These are phyloP conservation scores for Phalacrocorax carbo DNA, from an alignment of 2,113 vertebrate species.

Conservation along the genomic window DNA sequence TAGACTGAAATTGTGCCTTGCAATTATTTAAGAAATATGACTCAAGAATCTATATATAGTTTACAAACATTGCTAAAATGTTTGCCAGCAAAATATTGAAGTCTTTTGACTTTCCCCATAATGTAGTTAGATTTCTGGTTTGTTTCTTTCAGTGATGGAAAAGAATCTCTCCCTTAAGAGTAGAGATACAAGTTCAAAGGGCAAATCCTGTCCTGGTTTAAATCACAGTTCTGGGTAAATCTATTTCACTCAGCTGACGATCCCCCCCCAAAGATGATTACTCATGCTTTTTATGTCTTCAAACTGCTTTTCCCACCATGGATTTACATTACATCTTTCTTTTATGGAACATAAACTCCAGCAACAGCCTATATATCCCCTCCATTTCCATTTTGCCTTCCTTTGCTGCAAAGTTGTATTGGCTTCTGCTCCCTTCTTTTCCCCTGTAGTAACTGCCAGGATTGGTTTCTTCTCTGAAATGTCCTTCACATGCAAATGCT, in stretches of 20 bases:
- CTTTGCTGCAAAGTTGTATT: background rate
- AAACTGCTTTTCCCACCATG: background rate
- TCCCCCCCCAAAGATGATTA: background rate
- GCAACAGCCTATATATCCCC: background rate
- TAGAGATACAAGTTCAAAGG: background rate
- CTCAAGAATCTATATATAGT: constrained; percentile 21
- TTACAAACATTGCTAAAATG: constrained; percentile 17
- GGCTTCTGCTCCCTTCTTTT: background rate
- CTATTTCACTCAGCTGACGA: background rate
- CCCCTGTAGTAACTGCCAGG: background rate
- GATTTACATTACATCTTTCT: background rate
- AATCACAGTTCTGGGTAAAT: background rate
- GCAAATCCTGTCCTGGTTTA: background rate
- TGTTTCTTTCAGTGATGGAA: background rate
- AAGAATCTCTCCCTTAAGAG: background rate
- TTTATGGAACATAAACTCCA: background rate
- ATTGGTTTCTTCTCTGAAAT: background rate
- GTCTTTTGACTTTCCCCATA: background rate
- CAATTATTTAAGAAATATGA: constrained; percentile 52
- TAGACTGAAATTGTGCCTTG: background rate
- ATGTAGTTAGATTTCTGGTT: background rate
- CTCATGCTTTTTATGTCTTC: background rate
- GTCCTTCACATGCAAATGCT: background rate
- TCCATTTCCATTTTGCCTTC: background rate
- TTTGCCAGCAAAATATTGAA: background rate